phyloP scores from a whole-genome alignment of 2,888 invertebrate genomes.

The Silvanus unidentatus region DNA sequence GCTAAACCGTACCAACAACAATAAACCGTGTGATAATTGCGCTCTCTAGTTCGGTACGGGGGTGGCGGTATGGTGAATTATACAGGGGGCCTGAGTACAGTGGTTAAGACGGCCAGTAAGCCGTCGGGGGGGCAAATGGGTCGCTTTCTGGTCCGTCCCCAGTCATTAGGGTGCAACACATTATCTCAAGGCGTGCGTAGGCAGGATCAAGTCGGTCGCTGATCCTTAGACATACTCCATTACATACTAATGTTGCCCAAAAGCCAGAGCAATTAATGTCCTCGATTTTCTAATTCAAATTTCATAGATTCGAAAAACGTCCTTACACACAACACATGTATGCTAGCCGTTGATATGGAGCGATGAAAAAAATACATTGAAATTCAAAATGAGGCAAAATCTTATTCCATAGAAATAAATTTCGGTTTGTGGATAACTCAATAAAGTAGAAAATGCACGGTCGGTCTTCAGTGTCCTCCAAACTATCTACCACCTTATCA shows the following conservation, averaged over 20 bases:
- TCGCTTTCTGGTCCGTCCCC: conserved; percentile 32
- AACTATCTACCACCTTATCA: conserved; percentile 23
- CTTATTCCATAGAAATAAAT: background rate
- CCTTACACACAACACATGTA: too few species aligned
- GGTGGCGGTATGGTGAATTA: conserved; percentile 6
- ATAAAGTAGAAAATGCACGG: conserved; percentile 33
- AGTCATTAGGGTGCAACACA: conserved; percentile 43
- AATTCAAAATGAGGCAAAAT: too few species aligned
- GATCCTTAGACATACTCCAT: conserved; percentile 42
- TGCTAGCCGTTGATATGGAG: too few species aligned
- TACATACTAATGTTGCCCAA: conserved; percentile 40
- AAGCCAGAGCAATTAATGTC: background rate
- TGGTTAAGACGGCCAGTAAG: conserved; percentile 7
- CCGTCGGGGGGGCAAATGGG: conserved; percentile 15
- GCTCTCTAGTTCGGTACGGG: conserved; percentile 28
- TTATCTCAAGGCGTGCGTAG: conserved; percentile 44
- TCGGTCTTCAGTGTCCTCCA: conserved; percentile 19
- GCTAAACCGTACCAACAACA: conserved; percentile 45
- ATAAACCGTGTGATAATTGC: conserved; percentile 46
- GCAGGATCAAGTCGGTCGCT: conserved; percentile 40
- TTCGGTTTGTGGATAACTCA: conserved; percentile 26
- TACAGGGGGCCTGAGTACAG: conserved; percentile 1
- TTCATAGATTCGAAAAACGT: background rate
- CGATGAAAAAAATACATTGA: too few species aligned
- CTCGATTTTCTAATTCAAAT: background rate